Evolutionary conservation across 1,140 invertebrate species (phyloP).

Genomic region (Venturia canescens): DNA sequence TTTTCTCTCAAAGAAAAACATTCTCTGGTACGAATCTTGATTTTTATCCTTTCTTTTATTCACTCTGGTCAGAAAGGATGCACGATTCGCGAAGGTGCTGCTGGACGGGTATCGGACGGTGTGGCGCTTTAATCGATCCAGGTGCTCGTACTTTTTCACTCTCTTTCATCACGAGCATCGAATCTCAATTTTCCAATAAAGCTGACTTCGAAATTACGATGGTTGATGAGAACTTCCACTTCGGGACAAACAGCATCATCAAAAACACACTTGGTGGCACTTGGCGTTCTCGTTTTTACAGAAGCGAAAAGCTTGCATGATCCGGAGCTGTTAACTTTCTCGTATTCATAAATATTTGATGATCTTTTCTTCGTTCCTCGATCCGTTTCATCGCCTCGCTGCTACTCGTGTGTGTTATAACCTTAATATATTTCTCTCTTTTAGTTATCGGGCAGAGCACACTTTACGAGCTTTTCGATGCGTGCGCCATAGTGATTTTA

Average conservation of each 20-base stretch:
- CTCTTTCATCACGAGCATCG: neutral
- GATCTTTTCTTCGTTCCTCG: slow-evolving; percentile 52
- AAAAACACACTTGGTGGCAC: neutral
- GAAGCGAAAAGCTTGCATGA: slow-evolving; percentile 58
- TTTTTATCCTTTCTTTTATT: too few relatives aligned
- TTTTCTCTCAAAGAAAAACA: too few relatives aligned
- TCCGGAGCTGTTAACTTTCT: slow-evolving; percentile 58
- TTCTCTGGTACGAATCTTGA: too few relatives aligned
- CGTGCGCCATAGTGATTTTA: slow-evolving; percentile 55
- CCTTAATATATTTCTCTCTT: neutral
- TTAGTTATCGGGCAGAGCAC: slow-evolving; percentile 22
- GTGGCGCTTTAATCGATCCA: neutral
- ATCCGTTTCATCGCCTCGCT: slow-evolving; percentile 28
- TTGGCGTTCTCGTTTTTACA: neutral
- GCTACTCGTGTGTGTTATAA: neutral
- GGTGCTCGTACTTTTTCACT: neutral
- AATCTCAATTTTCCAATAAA: neutral
- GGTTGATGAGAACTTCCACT: neutral
- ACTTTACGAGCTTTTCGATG: slow-evolving; percentile 7
- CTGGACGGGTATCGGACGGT: too few relatives aligned
- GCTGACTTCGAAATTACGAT: neutral
- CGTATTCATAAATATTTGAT: slow-evolving; percentile 73
- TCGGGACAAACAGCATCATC: neutral
- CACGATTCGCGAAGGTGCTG: too few relatives aligned
- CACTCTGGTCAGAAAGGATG: too few relatives aligned